phyloP scores from a whole-genome alignment of 1,140 invertebrate species.

The Drosophila triauraria region DNA sequence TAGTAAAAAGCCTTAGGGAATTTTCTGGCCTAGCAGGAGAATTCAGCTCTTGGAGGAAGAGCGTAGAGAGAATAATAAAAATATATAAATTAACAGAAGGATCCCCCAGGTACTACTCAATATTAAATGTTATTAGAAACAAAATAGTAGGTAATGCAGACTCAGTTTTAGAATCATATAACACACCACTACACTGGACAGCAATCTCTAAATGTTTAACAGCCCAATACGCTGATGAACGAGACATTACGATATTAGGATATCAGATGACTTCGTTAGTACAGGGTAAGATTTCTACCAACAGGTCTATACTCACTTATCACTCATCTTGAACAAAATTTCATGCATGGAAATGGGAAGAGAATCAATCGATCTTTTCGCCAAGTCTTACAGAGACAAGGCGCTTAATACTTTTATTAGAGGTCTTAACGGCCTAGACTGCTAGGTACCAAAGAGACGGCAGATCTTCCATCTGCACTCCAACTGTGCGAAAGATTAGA shows the following conservation, averaged over 20 bases:
- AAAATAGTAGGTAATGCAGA: neutral
- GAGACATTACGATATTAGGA: neutral
- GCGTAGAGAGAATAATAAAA: neutral
- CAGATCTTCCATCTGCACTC: too few relatives aligned
- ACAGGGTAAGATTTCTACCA: neutral
- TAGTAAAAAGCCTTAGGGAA: too few relatives aligned
- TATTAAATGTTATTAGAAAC: too few relatives aligned
- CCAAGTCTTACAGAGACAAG: neutral
- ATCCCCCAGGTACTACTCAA: too few relatives aligned
- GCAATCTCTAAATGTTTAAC: too few relatives aligned
- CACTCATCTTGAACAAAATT: neutral
- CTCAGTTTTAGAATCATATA: too few relatives aligned
- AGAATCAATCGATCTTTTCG: neutral
- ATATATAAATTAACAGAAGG: too few relatives aligned
- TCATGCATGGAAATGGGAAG: neutral
- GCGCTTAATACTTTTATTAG: neutral
- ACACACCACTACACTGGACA: too few relatives aligned
- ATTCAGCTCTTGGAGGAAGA: neutral
- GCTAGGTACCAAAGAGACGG: neutral
- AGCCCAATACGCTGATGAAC: too few relatives aligned
- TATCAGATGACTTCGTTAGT: neutral
- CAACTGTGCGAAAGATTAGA: too few relatives aligned
- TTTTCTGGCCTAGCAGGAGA: too few relatives aligned
- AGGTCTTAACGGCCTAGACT: neutral
- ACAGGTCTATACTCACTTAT: neutral